Evolutionary conservation across 1,140 invertebrate genomes (phyloP).

Genomic region (Parasteatoda tepidariorum): DNA sequence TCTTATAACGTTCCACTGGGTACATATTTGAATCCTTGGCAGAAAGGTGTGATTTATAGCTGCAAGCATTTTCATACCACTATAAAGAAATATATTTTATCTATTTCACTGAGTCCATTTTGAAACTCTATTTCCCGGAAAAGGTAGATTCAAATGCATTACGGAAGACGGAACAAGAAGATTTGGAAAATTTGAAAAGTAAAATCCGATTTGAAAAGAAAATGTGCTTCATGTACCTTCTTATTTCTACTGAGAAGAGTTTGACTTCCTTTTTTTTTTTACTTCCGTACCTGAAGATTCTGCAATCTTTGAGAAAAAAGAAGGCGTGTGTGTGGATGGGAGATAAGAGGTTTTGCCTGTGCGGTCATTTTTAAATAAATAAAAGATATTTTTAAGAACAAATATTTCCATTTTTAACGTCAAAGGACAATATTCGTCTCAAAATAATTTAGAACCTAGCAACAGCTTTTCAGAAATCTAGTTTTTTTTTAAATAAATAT

Average conservation of each 20-base stretch:
- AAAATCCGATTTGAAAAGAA: conserved; percentile 52
- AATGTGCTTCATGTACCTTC: conserved; percentile 29
- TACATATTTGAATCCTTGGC: background rate
- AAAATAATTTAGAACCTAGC: background rate
- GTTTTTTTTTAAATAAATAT: too few relatives aligned
- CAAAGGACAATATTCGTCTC: background rate
- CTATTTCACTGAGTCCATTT: conserved; percentile 47
- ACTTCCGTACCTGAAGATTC: background rate
- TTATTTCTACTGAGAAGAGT: conserved; percentile 23
- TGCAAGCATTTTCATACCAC: conserved; percentile 33
- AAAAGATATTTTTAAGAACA: too few relatives aligned
- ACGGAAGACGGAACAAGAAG: conserved; percentile 34
- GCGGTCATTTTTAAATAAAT: background rate
- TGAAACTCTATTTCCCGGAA: conserved; percentile 37
- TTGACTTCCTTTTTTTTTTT: background rate
- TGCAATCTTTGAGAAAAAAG: background rate
- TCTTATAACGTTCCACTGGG: background rate
- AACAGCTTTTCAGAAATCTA: too few relatives aligned
- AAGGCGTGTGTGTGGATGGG: background rate
- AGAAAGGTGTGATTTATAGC: background rate
- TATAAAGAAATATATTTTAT: conserved; percentile 37
- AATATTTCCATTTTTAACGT: background rate
- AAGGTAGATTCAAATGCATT: conserved; percentile 42
- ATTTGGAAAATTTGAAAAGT: conserved; percentile 46
- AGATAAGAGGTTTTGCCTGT: background rate